Evolutionary conservation across 2,797 vertebrate genomes (phyloP).

Genomic region (Tinamus major): DNA sequence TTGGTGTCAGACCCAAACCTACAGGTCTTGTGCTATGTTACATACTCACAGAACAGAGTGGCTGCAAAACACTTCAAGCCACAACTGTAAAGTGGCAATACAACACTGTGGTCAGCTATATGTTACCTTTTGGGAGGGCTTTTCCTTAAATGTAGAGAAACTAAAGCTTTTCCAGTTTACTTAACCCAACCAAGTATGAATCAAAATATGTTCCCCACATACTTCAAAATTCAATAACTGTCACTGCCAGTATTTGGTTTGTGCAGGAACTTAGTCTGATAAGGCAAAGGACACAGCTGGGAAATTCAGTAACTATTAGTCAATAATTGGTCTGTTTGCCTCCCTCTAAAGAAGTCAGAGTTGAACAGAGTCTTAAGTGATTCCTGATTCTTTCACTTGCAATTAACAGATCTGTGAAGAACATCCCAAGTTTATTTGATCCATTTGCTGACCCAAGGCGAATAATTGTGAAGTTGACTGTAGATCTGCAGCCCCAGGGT

Average conservation of each 20-base stretch:
- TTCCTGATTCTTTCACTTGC: background rate
- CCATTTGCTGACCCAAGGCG: background rate
- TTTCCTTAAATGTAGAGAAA: accelerated
- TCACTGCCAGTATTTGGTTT: too few species aligned
- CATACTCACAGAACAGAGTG: too few species aligned
- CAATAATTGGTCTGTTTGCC: accelerated
- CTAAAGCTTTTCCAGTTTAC: background rate
- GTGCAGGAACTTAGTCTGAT: too few species aligned
- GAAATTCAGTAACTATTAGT: background rate
- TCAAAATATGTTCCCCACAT: too few species aligned
- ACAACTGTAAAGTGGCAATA: too few species aligned
- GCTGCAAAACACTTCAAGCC: too few species aligned
- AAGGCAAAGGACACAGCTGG: too few species aligned
- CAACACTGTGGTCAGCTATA: background rate
- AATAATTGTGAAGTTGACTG: background rate
- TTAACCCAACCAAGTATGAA: too few species aligned
- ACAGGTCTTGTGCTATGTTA: too few species aligned
- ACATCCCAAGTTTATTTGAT: background rate
- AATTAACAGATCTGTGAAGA: background rate
- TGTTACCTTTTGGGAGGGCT: background rate
- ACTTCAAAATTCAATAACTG: background rate
- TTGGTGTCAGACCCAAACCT: too few species aligned
- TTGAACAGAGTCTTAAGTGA: background rate
- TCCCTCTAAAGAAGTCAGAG: background rate
- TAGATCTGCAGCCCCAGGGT: background rate